Conservation (phyloP, 2,888 invertebrate genomes). For the Ormyrus labotus region DNA sequence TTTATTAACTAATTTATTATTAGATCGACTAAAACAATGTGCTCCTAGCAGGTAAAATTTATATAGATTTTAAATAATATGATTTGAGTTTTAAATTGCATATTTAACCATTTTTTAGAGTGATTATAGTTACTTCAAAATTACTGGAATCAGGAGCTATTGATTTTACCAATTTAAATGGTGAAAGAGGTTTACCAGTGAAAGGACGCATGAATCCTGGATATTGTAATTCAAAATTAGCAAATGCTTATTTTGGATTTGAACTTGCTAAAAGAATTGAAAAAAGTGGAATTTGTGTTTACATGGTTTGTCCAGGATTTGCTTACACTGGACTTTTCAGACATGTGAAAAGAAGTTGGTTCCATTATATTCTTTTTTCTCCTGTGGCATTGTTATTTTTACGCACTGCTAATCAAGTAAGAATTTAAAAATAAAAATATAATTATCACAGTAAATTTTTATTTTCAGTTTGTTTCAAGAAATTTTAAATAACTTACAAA, state of each 20-base stretch:
- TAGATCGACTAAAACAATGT: conserved; percentile 82
- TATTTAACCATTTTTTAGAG: conserved; percentile 74
- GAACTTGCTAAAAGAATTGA: conserved; percentile 80
- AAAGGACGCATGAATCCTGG: conserved; percentile 78
- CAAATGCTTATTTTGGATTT: conserved; percentile 84
- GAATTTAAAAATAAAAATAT: conserved; percentile 54
- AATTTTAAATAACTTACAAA: too few relatives aligned
- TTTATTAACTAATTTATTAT: conserved; percentile 86
- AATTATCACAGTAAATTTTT: too few relatives aligned
- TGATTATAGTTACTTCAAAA: conserved; percentile 84
- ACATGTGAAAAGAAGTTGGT: conserved; percentile 81
- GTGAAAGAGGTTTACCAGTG: conserved; percentile 77
- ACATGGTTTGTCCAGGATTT: conserved; percentile 87
- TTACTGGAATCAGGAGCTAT: conserved; percentile 84
- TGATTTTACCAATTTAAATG: conserved; percentile 82
- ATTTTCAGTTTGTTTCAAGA: too few relatives aligned
- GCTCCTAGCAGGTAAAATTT: conserved; percentile 80
- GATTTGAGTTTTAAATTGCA: too few relatives aligned
- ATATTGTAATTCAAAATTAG: conserved; percentile 87
- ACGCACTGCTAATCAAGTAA: conserved; percentile 84
- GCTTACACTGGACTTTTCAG: conserved; percentile 87
- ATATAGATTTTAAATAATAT: too few relatives aligned
- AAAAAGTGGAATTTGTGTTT: conserved; percentile 80
- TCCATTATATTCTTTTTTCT: conserved; percentile 83
- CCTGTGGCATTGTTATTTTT: conserved; percentile 85